Evolutionary conservation across 1,140 invertebrate genomes (phyloP).

Genomic region (Pogonomyrmex californicus): DNA sequence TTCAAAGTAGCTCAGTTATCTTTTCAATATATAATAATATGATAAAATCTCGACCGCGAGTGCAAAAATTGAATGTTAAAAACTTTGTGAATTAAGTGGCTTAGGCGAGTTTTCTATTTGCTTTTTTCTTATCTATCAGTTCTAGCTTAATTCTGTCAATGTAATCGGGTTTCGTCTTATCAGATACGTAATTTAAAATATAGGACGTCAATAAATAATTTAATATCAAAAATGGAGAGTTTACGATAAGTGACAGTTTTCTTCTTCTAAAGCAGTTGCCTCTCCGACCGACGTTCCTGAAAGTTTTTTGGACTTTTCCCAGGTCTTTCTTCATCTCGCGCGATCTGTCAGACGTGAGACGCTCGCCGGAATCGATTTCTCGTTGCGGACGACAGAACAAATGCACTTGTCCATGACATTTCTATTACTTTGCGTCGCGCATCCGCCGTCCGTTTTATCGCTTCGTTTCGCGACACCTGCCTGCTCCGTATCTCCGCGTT

Average conservation of each 20-base stretch:
- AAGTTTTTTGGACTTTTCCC: conserved; percentile 34
- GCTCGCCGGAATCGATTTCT: conserved; percentile 69
- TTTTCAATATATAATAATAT: not conserved
- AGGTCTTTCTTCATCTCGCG: conserved; percentile 28
- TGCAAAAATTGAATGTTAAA: not conserved
- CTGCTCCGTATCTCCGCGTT: conserved; percentile 51
- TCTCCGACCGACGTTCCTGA: conserved; percentile 28
- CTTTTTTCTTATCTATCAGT: not conserved
- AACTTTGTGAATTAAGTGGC: not conserved
- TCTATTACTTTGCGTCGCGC: conserved; percentile 76
- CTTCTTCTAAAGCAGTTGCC: not conserved
- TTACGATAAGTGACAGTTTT: not conserved
- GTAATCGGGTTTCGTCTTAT: not conserved
- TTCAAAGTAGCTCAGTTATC: not conserved
- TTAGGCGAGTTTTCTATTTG: not conserved
- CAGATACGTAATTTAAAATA: not conserved
- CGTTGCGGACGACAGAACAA: conserved; percentile 73
- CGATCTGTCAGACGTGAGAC: conserved; percentile 45
- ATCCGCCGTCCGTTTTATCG: conserved; percentile 63
- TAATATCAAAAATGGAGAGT: not conserved
- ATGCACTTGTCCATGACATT: conserved; percentile 79
- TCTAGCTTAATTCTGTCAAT: conserved; percentile 4
- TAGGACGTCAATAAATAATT: not conserved
- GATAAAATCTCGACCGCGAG: not conserved
- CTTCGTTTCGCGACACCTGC: conserved; percentile 64